Conservation (phyloP, 2,888 invertebrate species). For the Tenthredo mesomela region DNA sequence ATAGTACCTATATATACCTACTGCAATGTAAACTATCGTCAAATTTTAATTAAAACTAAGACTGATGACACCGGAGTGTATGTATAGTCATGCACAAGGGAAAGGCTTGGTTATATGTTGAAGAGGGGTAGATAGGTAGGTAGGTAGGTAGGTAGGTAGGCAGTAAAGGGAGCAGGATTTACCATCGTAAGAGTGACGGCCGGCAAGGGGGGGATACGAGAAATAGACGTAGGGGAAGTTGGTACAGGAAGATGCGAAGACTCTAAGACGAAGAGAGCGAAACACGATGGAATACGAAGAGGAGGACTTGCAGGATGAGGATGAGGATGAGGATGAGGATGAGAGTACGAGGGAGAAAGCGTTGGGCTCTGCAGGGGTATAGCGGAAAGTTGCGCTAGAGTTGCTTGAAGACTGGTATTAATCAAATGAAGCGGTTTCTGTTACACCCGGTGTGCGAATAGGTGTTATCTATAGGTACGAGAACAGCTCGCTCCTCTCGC, state of each 20-base stretch:
- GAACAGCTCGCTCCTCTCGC: constrained; percentile 48
- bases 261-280: constrained; percentile 23
- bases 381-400: constrained; percentile 48
- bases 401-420: constrained; percentile 55
- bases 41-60: constrained; percentile 44
- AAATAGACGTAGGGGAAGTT: neutral
- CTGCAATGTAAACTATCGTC: constrained; percentile 29
- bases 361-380: neutral
- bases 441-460: constrained; percentile 62
- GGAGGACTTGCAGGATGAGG: neutral
- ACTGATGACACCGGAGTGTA: neutral
- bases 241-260: neutral
- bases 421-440: constrained; percentile 66
- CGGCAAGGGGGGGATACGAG: neutral
- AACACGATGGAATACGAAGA: neutral
- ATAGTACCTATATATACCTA: neutral
- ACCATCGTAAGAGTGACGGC: constrained; percentile 43
- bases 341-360: constrained; percentile 12
- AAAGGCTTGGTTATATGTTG: constrained; percentile 10
- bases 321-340: neutral
- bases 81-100: constrained; percentile 8
- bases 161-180: constrained; percentile 48
- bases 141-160: neutral
- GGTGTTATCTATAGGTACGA: constrained; percentile 55
- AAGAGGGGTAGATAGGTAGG: neutral